A percentile compares a stretch with the other conserved stretches of the same genome.
Conservation (phyloP, 2,113 vertebrate genomes). For the Lamprotornis superbus region DNA sequence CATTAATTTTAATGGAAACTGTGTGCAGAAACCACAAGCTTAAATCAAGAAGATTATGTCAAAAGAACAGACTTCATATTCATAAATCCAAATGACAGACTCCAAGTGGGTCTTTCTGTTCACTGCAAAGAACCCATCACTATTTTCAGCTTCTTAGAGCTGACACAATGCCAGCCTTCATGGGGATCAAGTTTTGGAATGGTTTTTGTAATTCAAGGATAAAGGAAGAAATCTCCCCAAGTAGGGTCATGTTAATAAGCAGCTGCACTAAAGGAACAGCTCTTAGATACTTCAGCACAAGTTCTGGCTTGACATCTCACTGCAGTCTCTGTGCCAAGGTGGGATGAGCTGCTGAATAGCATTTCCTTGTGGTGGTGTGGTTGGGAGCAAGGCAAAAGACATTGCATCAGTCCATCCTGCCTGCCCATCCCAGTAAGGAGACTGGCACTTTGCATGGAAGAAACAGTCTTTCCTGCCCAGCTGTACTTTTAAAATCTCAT, state of each 20-base stretch:
- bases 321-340: slow-evolving; percentile 13
- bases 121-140: background rate
- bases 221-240: slow-evolving; percentile 12
- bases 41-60: slow-evolving; percentile 46
- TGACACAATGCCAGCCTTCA: background rate
- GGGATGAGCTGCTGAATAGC: background rate
- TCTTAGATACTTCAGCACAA: slow-evolving; percentile 33
- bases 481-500: background rate
- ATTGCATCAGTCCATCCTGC: background rate
- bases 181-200: slow-evolving; percentile 15
- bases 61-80: slow-evolving; percentile 1
- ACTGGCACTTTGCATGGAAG: background rate
- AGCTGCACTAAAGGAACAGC: slow-evolving; percentile 18
- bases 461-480: background rate
- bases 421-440: background rate
- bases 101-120: slow-evolving; percentile 22
- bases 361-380: slow-evolving; percentile 15
- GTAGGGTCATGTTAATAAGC: slow-evolving; percentile 19
- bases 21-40: slow-evolving; percentile 2
- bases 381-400: background rate
- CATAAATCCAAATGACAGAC: slow-evolving; percentile 37
- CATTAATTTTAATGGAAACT: slow-evolving; percentile 36
- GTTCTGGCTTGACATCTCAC: slow-evolving; percentile 25
- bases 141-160: slow-evolving; percentile 25
- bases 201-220: slow-evolving; percentile 10